Evolutionary conservation across 2,888 invertebrate species (phyloP).

Genomic region (Entomobrya multifasciata): DNA sequence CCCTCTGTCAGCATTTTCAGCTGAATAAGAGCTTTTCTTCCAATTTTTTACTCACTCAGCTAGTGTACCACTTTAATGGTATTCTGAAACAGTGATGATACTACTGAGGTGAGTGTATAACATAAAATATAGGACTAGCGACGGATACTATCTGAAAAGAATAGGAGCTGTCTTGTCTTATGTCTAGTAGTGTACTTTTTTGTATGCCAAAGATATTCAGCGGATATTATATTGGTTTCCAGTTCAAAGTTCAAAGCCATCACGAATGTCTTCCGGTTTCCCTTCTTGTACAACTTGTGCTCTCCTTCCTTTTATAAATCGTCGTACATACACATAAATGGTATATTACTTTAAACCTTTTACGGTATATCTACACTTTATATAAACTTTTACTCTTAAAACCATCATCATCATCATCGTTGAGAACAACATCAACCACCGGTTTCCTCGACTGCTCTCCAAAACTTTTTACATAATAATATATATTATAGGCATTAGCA

Average conservation of each 20-base stretch:
- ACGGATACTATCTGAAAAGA: slow-evolving; percentile 47
- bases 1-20: slow-evolving; percentile 45
- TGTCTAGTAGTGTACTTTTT: slow-evolving; percentile 3
- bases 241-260: slow-evolving; percentile 75
- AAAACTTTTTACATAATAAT: slow-evolving; percentile 38
- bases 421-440: too few species aligned
- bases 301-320: slow-evolving; percentile 20
- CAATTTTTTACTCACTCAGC: not conserved
- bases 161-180: slow-evolving; percentile 20
- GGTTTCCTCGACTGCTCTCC: slow-evolving; percentile 38
- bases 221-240: slow-evolving; percentile 74
- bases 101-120: not conserved
- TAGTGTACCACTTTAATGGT: not conserved
- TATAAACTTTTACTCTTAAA: slow-evolving; percentile 25
- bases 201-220: slow-evolving; percentile 44
- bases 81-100: not conserved
- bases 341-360: too few species aligned
- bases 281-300: slow-evolving; percentile 43
- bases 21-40: slow-evolving; percentile 36
- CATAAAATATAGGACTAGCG: not conserved
- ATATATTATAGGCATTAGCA: not conserved
- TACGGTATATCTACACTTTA: not conserved
- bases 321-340: not conserved
- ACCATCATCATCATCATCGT: slow-evolving; percentile 21
- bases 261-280: slow-evolving; percentile 71